These are phyloP conservation scores for Chrysolina oricalcia DNA, from an alignment of 2,888 invertebrate species.

Conservation along the genomic window DNA sequence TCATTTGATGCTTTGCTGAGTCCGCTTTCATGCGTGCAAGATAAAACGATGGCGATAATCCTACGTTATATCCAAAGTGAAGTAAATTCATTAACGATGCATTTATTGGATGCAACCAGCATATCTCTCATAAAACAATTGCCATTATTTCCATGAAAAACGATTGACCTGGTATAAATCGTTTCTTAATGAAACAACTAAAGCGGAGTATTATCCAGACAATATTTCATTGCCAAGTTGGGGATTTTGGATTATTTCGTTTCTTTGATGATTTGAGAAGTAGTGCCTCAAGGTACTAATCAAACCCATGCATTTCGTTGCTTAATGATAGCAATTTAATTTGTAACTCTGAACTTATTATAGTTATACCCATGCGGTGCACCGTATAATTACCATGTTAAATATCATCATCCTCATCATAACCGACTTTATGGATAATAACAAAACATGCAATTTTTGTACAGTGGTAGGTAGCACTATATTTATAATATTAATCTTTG, in stretches of 20 bases:
- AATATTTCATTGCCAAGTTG: not conserved
- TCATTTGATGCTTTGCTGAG: no score
- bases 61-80: not conserved
- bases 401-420: constrained; percentile 19
- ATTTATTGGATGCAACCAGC: not conserved
- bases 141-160: not conserved
- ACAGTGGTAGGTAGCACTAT: not conserved
- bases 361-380: constrained; percentile 19
- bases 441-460: constrained; percentile 22
- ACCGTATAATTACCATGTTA: constrained; percentile 39
- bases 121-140: not conserved
- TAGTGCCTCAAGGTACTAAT: no score
- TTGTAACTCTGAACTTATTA: constrained; percentile 15
- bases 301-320: constrained; percentile 8
- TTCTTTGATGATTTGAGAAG: no score
- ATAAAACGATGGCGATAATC: not conserved
- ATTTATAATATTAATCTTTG: no score
- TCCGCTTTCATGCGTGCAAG: not conserved
- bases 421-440: constrained; percentile 53
- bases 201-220: not conserved
- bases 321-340: constrained; percentile 12
- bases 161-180: not conserved
- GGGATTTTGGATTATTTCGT: no score
- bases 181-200: constrained; percentile 1
- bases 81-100: not conserved